These are phyloP conservation scores for Peromyscus californicus DNA, from an alignment of 2,113 vertebrate species.

Conservation along the genomic window DNA sequence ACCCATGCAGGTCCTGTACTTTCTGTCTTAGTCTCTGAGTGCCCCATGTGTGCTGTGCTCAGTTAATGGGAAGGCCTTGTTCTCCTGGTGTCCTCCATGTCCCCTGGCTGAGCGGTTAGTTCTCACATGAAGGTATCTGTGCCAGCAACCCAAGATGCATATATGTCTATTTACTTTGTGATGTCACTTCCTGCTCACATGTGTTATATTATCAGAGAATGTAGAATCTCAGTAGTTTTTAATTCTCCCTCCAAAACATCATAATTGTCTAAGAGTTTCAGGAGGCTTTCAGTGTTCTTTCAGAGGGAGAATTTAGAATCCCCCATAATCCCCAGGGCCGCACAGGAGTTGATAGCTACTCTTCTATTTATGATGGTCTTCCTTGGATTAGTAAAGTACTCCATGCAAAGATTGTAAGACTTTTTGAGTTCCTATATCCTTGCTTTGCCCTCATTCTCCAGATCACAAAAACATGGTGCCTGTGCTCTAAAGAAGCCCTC, in stretches of 20 bases:
- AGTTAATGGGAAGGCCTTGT: neutral
- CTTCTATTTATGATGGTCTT: neutral
- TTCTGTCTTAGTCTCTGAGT: neutral
- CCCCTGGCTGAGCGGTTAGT: neutral
- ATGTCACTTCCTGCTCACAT: neutral
- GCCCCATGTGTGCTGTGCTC: neutral
- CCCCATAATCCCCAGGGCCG: neutral
- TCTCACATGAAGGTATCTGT: neutral
- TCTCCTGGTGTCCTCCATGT: neutral
- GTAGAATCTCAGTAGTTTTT: neutral
- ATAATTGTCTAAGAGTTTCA: neutral
- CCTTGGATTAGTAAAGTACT: neutral
- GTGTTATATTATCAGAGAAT: neutral
- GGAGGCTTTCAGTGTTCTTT: neutral
- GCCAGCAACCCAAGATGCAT: neutral
- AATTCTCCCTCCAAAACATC: neutral
- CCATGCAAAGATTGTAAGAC: neutral
- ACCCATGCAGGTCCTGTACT: neutral
- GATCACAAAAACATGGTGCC: neutral
- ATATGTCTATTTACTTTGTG: neutral
- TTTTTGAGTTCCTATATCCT: neutral
- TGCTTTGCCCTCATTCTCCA: neutral
- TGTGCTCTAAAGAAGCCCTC: neutral
- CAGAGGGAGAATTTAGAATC: neutral
- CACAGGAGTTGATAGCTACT: neutral